Evolutionary conservation across 1,140 invertebrate genomes (phyloP).

Genomic region (Drosophila subpulchrella): DNA sequence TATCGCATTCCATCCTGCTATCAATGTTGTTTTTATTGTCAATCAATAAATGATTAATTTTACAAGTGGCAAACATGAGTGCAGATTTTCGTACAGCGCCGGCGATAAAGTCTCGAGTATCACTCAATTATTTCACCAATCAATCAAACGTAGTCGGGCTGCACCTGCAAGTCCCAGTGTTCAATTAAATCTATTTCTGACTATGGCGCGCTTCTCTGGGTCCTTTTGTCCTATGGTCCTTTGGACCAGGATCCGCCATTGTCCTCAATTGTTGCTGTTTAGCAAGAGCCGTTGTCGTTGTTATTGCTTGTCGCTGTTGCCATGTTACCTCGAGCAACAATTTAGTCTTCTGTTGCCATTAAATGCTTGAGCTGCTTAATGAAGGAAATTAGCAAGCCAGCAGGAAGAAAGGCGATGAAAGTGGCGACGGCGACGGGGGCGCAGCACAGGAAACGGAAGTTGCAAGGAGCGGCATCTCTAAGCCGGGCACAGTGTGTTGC

Average conservation of each 20-base stretch:
- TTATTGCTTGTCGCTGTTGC: constrained; percentile 31
- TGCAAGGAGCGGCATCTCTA: constrained; percentile 30
- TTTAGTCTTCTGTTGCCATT: constrained; percentile 66
- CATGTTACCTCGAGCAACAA: constrained; percentile 58
- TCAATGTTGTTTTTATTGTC: background rate
- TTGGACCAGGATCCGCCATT: background rate
- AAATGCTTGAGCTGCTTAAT: constrained; percentile 75
- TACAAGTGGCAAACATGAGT: background rate
- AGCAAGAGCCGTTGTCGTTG: background rate
- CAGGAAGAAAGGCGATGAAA: background rate
- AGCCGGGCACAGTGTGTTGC: constrained; percentile 27
- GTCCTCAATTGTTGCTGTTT: constrained; percentile 6
- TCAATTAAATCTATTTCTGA: background rate
- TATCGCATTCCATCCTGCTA: no score
- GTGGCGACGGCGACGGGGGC: background rate
- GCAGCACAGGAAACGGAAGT: constrained; percentile 10
- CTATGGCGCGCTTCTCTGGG: background rate
- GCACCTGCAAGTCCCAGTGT: background rate
- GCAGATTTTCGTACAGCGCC: no score
- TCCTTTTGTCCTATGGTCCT: background rate
- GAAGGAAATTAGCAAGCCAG: constrained; percentile 71
- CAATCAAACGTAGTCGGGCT: constrained; percentile 4
- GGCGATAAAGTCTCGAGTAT: constrained; percentile 1
- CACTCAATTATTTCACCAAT: constrained; percentile 15
- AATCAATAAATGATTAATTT: background rate